Conservation (phyloP, 35 echinoderm and acorn worm species). For the Anneissia japonica region DNA sequence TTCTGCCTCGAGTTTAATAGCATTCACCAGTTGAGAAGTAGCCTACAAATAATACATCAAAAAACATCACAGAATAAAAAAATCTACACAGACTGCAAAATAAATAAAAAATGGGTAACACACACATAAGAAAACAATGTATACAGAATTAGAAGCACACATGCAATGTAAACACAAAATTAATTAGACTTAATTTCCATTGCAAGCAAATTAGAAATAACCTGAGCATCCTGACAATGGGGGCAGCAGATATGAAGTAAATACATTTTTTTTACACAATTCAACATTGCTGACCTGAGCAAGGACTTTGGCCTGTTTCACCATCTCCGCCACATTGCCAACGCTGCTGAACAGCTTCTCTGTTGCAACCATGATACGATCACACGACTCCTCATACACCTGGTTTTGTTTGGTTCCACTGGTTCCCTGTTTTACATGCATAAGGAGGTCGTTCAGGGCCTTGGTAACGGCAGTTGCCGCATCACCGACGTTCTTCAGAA, state of each 20-base stretch:
- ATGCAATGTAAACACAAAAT: no score
- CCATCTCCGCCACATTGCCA: constrained; percentile 94
- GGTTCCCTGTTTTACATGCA: constrained; percentile 85
- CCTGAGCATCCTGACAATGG: no score
- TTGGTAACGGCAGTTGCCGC: constrained; percentile 87
- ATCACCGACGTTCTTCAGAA: constrained; percentile 58
- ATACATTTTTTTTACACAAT: neutral
- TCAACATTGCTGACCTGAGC: constrained; percentile 55
- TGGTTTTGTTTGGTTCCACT: constrained; percentile 28
- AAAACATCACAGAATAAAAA: no score
- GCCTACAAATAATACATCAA: constrained; percentile 57
- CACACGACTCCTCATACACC: constrained; percentile 82
- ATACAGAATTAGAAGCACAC: no score
- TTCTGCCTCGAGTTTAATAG: constrained; percentile 91
- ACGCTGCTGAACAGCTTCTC: constrained; percentile 86
- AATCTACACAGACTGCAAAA: no score
- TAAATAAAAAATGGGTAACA: no score
- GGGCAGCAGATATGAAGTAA: no score
- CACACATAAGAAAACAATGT: no score
- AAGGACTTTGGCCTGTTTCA: constrained; percentile 89
- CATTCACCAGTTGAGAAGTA: constrained; percentile 80
- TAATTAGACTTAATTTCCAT: no score
- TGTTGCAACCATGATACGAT: constrained; percentile 76
- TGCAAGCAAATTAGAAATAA: no score
- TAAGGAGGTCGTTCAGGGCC: constrained; percentile 78